Percentiles rank a stretch among this genome's conserved stretches.
phyloP scores from a whole-genome alignment of 2,797 vertebrate genomes.

The Nyctibius grandis region DNA sequence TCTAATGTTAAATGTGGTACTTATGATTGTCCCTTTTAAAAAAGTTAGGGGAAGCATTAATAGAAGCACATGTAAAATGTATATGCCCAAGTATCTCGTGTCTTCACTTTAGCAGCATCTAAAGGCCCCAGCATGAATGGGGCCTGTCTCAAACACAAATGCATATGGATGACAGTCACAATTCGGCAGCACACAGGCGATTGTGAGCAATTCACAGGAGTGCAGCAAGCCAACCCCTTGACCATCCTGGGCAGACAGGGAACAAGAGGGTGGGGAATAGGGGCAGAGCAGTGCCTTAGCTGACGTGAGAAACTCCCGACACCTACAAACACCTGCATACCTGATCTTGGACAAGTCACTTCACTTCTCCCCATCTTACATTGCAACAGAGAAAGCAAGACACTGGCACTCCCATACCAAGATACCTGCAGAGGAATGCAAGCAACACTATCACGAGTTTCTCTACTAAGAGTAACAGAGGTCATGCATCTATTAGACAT shows the following conservation, averaged over 20 bases:
- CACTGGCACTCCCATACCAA: background rate
- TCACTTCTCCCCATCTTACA: background rate
- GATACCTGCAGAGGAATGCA: background rate
- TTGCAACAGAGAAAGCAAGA: background rate
- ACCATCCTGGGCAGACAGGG: background rate
- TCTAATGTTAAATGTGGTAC: background rate
- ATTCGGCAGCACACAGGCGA: background rate
- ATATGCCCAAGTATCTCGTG: background rate
- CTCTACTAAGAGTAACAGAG: background rate
- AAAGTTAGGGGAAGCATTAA: background rate
- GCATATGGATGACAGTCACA: rapidly evolving
- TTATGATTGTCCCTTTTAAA: background rate
- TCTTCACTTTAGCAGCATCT: background rate
- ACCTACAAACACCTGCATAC: background rate
- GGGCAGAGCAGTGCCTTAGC: background rate
- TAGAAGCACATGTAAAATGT: background rate
- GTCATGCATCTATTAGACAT: background rate
- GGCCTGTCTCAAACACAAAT: background rate
- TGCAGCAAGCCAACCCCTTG: background rate
- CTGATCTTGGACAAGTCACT: background rate
- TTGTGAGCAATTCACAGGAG: rapidly evolving
- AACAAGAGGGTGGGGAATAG: background rate
- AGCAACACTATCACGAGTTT: background rate
- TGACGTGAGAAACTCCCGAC: background rate
- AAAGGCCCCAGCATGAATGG: background rate